A percentile compares a stretch with the other conserved stretches of the same genome.
Conservation (phyloP, 2,113 vertebrate genomes). For the Laticauda colubrina region DNA sequence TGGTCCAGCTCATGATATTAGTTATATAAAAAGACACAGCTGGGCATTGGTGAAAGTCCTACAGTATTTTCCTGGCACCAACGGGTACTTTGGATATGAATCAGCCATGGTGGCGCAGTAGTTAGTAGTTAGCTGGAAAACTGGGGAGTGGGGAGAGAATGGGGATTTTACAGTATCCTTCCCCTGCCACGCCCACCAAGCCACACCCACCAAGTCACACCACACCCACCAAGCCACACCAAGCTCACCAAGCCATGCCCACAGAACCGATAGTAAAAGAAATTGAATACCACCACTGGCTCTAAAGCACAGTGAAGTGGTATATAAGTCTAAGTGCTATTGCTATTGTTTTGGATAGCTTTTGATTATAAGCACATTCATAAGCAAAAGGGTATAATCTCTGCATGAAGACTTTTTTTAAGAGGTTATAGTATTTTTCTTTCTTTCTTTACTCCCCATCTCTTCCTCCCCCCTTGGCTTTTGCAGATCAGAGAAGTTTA, state of each 20-base stretch:
- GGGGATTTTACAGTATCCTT: too few species aligned
- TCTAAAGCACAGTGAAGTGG: too few species aligned
- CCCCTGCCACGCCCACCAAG: too few species aligned
- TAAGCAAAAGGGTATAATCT: background rate
- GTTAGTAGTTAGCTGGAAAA: too few species aligned
- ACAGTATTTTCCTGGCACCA: background rate
- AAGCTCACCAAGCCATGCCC: too few species aligned
- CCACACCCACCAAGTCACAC: too few species aligned
- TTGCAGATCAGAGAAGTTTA: background rate
- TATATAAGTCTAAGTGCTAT: too few species aligned
- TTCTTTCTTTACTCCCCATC: background rate
- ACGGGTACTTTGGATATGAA: background rate
- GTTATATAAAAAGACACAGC: background rate
- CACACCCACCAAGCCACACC: too few species aligned
- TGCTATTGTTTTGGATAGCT: background rate
- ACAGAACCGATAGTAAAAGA: too few species aligned
- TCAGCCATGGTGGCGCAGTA: too few species aligned
- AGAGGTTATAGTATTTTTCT: background rate
- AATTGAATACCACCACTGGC: too few species aligned
- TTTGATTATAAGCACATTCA: background rate
- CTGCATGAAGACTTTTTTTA: background rate
- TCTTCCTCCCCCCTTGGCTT: background rate
- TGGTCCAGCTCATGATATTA: background rate
- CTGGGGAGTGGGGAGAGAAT: too few species aligned
- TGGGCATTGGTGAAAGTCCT: background rate